Conservation (phyloP, 2,113 vertebrate genomes). For the Eurypyga helias region DNA sequence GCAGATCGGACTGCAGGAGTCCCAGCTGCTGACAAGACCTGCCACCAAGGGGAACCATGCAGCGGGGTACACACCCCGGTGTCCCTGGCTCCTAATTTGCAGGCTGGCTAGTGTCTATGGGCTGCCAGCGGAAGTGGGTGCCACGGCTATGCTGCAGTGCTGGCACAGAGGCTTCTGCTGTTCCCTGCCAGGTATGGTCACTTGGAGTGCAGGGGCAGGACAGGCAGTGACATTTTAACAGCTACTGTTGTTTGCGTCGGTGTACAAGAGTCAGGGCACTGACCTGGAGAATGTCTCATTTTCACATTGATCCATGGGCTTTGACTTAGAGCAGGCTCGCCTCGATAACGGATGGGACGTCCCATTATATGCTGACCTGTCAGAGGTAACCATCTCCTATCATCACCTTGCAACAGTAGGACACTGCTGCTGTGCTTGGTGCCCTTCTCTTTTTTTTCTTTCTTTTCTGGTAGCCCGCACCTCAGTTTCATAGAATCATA, state of each 20-base stretch:
- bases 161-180: not conserved
- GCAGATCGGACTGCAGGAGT: not conserved
- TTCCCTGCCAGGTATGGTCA: not conserved
- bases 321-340: not conserved
- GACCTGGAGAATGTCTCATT: not conserved
- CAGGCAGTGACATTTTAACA: not conserved
- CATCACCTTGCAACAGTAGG: not conserved
- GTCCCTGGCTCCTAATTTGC: not conserved
- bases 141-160: fast-evolving
- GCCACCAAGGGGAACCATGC: not conserved
- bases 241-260: not conserved
- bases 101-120: not conserved
- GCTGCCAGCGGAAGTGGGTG: not conserved
- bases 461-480: not conserved
- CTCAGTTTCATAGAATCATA: not conserved
- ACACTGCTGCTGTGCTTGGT: not conserved
- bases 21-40: not conserved
- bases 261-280: not conserved
- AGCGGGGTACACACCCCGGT: not conserved
- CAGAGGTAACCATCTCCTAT: not conserved
- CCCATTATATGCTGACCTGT: not conserved
- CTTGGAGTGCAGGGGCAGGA: not conserved
- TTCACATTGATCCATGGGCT: not conserved
- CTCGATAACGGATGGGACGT: not conserved
- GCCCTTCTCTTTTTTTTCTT: too few species aligned